Conservation (phyloP, 2,113 vertebrate species). For the Phrynocephalus versicolor region DNA sequence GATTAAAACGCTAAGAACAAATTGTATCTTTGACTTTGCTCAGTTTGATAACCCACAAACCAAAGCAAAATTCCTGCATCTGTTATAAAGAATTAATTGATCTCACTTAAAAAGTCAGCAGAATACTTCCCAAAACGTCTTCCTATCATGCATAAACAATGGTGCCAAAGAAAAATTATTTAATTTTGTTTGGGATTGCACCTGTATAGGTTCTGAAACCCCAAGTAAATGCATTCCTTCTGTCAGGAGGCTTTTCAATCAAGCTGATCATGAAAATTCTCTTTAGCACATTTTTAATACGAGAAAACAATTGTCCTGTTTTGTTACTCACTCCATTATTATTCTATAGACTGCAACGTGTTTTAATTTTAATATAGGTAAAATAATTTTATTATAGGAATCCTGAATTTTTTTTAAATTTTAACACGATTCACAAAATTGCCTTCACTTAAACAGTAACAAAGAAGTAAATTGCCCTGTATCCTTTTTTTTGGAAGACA, state of each 20-base stretch:
- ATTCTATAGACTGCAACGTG: not conserved
- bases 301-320: not conserved
- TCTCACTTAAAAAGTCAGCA: constrained; percentile 33
- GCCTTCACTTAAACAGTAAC: not conserved
- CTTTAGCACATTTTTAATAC: not conserved
- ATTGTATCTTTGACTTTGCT: constrained; percentile 56
- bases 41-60: constrained; percentile 63
- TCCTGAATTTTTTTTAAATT: not conserved
- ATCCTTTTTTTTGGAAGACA: no score
- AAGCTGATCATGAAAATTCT: not conserved
- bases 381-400: not conserved
- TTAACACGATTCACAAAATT: not conserved
- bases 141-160: constrained; percentile 45
- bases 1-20: constrained; percentile 70
- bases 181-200: constrained; percentile 20
- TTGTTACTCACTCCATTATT: not conserved
- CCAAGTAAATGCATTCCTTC: not conserved
- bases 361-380: not conserved
- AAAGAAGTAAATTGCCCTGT: not conserved
- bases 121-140: constrained; percentile 52
- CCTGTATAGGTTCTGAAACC: not conserved
- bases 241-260: not conserved
- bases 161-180: not conserved
- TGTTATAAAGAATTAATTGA: constrained; percentile 49
- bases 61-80: constrained; percentile 61